Evolutionary conservation across 2,888 invertebrate genomes (phyloP), one percentile per base, ranked within the genome.

Genomic region (Spilarctia lutea): DNA sequence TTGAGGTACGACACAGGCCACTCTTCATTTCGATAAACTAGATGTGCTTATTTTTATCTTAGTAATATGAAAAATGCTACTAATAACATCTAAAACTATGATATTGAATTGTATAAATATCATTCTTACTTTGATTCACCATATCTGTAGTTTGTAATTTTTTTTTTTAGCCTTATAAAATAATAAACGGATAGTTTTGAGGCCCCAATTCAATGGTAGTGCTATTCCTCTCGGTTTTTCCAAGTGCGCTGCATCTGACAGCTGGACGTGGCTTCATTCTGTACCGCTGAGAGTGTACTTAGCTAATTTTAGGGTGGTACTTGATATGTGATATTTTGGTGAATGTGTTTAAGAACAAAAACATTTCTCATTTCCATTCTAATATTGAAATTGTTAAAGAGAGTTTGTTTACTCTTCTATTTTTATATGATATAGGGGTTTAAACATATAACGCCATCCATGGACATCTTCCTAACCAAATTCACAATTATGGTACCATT

Each of bases 191-290:
- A 67, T n/a, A 8, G 4, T 74, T 72, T 42, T 24, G 30, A 30
- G 35, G 33, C 71, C 71, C 45, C 65, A 56, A 30, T 39, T 48
- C 30, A 39, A 75, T 63, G 16, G 48, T 48, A 66, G 42, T 52
- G 68, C 11, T 68, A 48, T 63, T 69, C 3, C 35, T 69, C 33
- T 74, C 45, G 42, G 74, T 74, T 73, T 79, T 75, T 70, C 72
- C 42, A 68, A 79, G 76, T 74, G 68, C 42, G 30, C 74, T 83
- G 82, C 16, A 13, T 20, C 18, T 77, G 82, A 79, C 82, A 81
- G 74, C 68, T 13, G 48, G n/a, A 72, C 45, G 35, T 63, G 63
- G 73, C 68, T 76, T 78, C 39, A 70, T 73, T 69, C 71, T 81
- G 45, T 71, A 75, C 75, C 52, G 60, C 60, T 48, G 27, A n/a